phyloP scores from a whole-genome alignment of 2,113 vertebrate species.

The Apaloderma vittatum region DNA sequence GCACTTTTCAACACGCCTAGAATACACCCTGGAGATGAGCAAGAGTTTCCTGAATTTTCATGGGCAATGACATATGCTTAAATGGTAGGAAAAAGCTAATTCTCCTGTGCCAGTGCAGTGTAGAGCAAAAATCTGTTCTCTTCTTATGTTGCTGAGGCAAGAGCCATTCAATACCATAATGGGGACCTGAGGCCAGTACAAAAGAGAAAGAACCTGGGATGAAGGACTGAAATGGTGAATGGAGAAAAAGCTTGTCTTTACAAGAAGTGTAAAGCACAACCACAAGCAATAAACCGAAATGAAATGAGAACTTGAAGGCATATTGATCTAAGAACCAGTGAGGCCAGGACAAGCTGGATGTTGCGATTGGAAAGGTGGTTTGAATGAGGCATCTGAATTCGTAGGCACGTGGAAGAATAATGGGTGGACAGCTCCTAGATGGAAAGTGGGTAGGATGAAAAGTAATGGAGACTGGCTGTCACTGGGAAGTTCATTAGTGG shows the following conservation, averaged over 20 bases:
- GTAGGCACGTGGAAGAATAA: not conserved
- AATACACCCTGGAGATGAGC: not conserved
- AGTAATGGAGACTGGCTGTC: not conserved
- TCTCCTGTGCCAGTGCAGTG: not conserved
- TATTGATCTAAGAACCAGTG: not conserved
- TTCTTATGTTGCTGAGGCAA: not conserved
- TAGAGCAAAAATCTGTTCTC: not conserved
- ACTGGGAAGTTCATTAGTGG: not conserved
- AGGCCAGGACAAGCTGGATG: not conserved
- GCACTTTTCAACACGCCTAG: not conserved
- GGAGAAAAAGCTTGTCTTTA: not conserved
- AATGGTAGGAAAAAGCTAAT: accelerated
- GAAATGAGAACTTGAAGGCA: not conserved
- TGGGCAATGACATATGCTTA: not conserved
- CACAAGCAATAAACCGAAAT: not conserved
- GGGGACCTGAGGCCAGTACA: not conserved
- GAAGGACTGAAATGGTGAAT: not conserved
- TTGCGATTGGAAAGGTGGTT: not conserved
- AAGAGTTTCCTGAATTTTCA: not conserved
- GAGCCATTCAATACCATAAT: not conserved
- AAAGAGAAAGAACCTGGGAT: not conserved
- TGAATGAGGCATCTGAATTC: not conserved
- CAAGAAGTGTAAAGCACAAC: not conserved
- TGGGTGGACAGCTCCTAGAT: not conserved
- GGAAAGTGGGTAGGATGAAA: not conserved